A percentile compares a stretch with the other conserved stretches of the same genome.
Evolutionary conservation across 2,888 invertebrate genomes (phyloP).

Genomic region (Apodemia zela): DNA sequence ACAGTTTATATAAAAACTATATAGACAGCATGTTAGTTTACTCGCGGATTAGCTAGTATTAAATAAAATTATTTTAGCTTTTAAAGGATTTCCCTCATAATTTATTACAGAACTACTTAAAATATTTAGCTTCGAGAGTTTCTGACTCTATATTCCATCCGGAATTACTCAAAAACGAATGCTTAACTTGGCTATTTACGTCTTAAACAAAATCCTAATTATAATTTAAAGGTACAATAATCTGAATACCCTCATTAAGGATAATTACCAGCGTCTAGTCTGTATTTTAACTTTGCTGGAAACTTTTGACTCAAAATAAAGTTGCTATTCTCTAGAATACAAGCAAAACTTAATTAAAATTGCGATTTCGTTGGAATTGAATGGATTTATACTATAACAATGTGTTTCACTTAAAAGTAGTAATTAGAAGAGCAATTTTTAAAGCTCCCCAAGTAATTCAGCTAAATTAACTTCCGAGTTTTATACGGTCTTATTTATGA

Average conservation of each 20-base stretch:
- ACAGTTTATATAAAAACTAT: too few species aligned
- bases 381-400: neutral
- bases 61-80: too few species aligned
- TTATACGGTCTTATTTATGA: too few species aligned
- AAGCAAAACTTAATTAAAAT: neutral
- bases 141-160: too few species aligned
- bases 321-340: neutral
- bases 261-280: neutral
- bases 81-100: neutral
- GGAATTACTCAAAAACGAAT: neutral
- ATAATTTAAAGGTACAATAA: neutral
- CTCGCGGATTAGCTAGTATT: too few species aligned
- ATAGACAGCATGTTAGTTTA: too few species aligned
- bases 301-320: conserved; percentile 4
- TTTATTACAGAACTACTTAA: neutral
- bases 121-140: too few species aligned
- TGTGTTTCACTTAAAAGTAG: neutral
- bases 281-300: neutral
- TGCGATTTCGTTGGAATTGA: neutral
- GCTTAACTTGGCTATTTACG: neutral
- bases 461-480: too few species aligned
- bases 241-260: neutral
- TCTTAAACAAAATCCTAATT: neutral
- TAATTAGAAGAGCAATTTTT: too few species aligned
- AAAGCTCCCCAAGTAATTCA: too few species aligned